A percentile compares a stretch with the other conserved stretches of the same genome.
These are phyloP conservation scores for Lycaena phlaeas DNA, from an alignment of 2,888 invertebrate species.

Conservation along the genomic window DNA sequence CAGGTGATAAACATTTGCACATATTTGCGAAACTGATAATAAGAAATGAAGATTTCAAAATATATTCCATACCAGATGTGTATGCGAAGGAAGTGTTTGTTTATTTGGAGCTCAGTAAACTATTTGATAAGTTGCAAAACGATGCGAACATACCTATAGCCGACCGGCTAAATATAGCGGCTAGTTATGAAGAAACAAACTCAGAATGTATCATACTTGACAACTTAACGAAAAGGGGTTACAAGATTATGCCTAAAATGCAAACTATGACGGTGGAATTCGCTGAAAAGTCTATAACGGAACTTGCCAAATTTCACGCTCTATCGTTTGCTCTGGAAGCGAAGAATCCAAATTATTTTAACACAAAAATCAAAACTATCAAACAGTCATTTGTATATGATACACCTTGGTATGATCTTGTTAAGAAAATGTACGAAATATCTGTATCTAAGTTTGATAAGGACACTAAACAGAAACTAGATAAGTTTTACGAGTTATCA, in stretches of 20 bases:
- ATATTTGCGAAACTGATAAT: constrained; percentile 36
- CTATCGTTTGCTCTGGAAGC: constrained; percentile 26
- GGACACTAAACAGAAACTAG: constrained; percentile 22
- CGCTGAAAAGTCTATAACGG: constrained; percentile 23
- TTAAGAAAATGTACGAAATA: constrained; percentile 21
- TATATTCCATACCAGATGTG: constrained; percentile 6
- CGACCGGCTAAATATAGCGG: constrained; percentile 28
- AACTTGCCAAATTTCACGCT: constrained; percentile 29
- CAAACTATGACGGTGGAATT: constrained; percentile 25
- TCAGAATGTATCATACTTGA: constrained; percentile 34
- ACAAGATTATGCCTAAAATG: constrained; percentile 21
- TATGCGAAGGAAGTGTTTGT: constrained; percentile 30
- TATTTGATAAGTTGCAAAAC: constrained; percentile 26
- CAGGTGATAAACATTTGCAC: constrained; percentile 30
- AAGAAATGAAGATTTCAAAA: constrained; percentile 18
- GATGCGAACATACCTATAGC: constrained; percentile 26
- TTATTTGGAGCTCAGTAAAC: constrained; percentile 26
- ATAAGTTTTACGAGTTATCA: constrained; percentile 17
- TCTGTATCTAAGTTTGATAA: constrained; percentile 23
- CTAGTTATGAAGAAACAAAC: constrained; percentile 28
- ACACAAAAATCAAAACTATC: constrained; percentile 23
- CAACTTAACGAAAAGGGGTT: constrained; percentile 32
- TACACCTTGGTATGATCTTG: constrained; percentile 23
- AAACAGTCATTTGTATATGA: constrained; percentile 19
- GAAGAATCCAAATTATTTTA: constrained; percentile 20